Evolutionary conservation across 2,797 vertebrate genomes (phyloP), one percentile per base, ranked within the genome.

Genomic region (Ispidina picta): DNA sequence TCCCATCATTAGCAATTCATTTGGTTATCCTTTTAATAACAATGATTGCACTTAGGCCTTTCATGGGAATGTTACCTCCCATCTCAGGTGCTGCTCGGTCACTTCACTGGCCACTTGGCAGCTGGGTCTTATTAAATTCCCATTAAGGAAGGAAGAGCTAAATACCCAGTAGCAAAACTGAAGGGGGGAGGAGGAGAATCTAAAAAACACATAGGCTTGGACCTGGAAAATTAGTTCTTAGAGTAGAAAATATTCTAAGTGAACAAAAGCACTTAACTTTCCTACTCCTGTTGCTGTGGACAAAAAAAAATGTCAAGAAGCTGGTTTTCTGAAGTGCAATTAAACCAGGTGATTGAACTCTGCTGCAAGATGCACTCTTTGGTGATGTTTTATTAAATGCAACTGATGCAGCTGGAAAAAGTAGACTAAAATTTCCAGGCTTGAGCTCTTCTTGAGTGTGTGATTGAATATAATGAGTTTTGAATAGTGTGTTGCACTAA

Each of bases 1-100:
- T 90, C 86, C 64, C 93, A 88, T 96, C 94, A 66, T 95, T 96
- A 96, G 44, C 55, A 94, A 95, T 94, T 95, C 87, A 66, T 87
- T 92, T 86, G 69, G 73, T 93, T 91, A 74, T 95, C 93, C 92
- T 89, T 95, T 84, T 81, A 94, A 94, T 92, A 94, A 94, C 88
- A 94, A 59, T 65, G 85, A 72, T 87, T 1, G 2, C 90, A 88
- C 86, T 90, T 54, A 20, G 60, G 59, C 73, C 10, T 92, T 93
- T 95, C 69, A 49, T 86, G 29, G 64, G 79, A 65, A 74, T 58
- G 77, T 84, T 93, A 69, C 46, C 94, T 89, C 93, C 93, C 88
- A 85, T 89, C 92, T 92, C 92, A 96, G 94, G 94, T 96, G 86
- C 87, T 88, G 89, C 63, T 90, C 69, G 86, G 94, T 94, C 88